A percentile compares a stretch with the other conserved stretches of the same genome.
These are phyloP conservation scores for Myiothlypis chrysogaster DNA, from an alignment of 2,797 vertebrate species.

Conservation along the genomic window DNA sequence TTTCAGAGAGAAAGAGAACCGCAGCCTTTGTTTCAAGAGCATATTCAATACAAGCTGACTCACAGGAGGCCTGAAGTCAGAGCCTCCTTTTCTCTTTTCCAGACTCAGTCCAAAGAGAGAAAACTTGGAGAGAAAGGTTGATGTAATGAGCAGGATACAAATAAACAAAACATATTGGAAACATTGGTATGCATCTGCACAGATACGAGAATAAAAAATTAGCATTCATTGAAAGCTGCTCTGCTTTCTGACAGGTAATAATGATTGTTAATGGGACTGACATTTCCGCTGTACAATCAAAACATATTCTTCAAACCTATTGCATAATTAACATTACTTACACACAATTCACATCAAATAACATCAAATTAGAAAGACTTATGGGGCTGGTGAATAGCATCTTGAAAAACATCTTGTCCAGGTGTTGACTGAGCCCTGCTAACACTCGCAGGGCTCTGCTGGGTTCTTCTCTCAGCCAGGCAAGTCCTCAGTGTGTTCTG, in stretches of 20 bases:
- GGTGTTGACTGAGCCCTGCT: not conserved
- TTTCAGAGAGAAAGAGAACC: not conserved
- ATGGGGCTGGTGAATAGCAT: conserved; percentile 2
- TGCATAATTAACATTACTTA: conserved; percentile 65
- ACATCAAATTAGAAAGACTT: conserved; percentile 56
- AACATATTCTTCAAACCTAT: conserved; percentile 65
- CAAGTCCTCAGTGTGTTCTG: not conserved
- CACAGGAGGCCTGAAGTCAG: not conserved
- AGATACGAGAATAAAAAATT: not conserved
- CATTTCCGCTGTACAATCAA: conserved; percentile 67
- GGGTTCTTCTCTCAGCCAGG: not conserved
- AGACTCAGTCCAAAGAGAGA: not conserved
- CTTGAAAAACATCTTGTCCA: not conserved
- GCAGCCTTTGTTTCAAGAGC: not conserved
- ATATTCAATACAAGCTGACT: not conserved
- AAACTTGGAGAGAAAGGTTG: not conserved
- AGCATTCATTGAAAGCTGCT: conserved; percentile 51
- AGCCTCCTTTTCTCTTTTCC: not conserved
- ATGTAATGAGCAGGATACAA: not conserved
- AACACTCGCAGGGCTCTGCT: not conserved
- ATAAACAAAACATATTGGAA: not conserved
- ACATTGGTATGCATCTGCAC: conserved; percentile 28
- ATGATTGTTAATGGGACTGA: conserved; percentile 74
- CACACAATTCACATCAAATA: conserved; percentile 61
- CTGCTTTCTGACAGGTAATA: conserved; percentile 63